Conservation (phyloP, 2,888 invertebrate genomes). For the Cerceris rybyensis region DNA sequence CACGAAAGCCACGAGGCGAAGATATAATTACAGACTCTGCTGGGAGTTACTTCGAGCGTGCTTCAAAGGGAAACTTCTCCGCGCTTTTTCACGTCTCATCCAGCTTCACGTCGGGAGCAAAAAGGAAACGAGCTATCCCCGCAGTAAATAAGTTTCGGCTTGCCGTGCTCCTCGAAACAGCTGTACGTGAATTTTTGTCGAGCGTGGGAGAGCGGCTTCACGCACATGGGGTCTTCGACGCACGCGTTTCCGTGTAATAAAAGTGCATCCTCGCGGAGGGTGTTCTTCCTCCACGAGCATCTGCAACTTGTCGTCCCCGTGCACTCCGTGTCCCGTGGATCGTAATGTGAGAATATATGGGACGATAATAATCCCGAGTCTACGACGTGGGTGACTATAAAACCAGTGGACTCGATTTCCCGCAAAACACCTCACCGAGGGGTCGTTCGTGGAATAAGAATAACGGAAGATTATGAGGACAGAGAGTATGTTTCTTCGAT, state of each 20-base stretch:
- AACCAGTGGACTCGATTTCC: slow-evolving; percentile 31
- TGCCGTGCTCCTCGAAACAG: slow-evolving; percentile 43
- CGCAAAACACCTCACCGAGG: slow-evolving; percentile 46
- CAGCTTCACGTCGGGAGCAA: neutral
- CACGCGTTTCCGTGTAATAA: slow-evolving; percentile 58
- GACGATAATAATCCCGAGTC: slow-evolving; percentile 51
- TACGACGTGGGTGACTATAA: slow-evolving; percentile 56
- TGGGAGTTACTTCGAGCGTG: neutral
- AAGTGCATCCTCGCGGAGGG: slow-evolving; percentile 23
- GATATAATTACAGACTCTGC: neutral
- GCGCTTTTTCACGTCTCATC: neutral
- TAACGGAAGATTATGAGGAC: slow-evolving; percentile 27
- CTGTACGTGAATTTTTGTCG: slow-evolving; percentile 67
- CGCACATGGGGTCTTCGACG: slow-evolving; percentile 31
- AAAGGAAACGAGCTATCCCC: neutral
- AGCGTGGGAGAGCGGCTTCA: slow-evolving; percentile 68
- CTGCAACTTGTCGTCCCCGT: slow-evolving; percentile 37
- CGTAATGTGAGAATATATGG: slow-evolving; percentile 49
- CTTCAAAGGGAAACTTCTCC: slow-evolving; percentile 6
- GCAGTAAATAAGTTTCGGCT: slow-evolving; percentile 38
- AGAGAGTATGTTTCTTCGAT: neutral
- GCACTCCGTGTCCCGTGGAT: slow-evolving; percentile 31
- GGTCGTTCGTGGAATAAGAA: slow-evolving; percentile 1
- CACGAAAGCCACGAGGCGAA: neutral
- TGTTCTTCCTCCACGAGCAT: slow-evolving; percentile 45